Conservation (phyloP, 2,888 invertebrate genomes). For the Neoscelio sp. region DNA sequence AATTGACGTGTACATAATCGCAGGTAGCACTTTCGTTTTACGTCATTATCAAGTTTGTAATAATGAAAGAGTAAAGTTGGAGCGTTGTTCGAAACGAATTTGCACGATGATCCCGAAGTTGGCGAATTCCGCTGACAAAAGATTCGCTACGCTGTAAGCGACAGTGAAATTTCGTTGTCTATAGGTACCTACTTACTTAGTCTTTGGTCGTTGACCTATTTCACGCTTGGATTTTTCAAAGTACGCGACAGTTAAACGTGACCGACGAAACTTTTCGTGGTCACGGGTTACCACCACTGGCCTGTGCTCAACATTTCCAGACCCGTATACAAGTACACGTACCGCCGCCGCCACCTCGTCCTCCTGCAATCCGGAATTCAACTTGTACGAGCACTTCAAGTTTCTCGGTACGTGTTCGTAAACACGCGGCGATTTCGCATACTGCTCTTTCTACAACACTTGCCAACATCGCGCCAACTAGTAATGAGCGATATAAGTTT, state of each 20-base stretch:
- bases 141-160: conserved; percentile 55
- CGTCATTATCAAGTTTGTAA: conserved; percentile 56
- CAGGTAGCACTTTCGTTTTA: conserved; percentile 55
- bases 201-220: conserved; percentile 75
- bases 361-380: conserved; percentile 62
- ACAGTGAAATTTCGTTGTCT: conserved; percentile 64
- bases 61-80: conserved; percentile 61
- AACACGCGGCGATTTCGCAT: conserved; percentile 67
- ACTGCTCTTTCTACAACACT: conserved; percentile 62
- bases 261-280: conserved; percentile 78
- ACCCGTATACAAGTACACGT: conserved; percentile 62
- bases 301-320: conserved; percentile 63
- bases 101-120: conserved; percentile 46
- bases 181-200: conserved; percentile 61
- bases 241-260: conserved; percentile 78
- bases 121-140: conserved; percentile 57
- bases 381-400: conserved; percentile 65
- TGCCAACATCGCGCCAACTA: conserved; percentile 54
- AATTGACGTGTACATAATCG: conserved; percentile 30
- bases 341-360: conserved; percentile 46
- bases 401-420: conserved; percentile 67
- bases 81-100: conserved; percentile 51
- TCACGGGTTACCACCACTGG: conserved; percentile 69
- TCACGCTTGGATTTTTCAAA: conserved; percentile 74
- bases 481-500: conserved; percentile 62